Base-by-base conservation (phyloP, 2,888 invertebrate genomes). In the Zygothrica quintamaculata region DNA sequence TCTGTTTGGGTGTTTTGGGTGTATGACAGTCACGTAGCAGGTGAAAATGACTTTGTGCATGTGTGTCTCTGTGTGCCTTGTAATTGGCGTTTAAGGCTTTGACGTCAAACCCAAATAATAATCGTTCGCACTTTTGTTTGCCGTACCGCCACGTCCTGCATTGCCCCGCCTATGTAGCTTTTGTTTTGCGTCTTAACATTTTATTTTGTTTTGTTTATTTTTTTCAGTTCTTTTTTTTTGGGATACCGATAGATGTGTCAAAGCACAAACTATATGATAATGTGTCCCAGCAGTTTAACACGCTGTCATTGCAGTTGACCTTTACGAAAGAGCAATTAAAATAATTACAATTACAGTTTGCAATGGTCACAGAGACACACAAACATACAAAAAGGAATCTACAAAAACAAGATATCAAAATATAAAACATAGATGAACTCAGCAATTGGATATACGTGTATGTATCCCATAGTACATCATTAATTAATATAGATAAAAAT, bases 41-140 rank as follows among this genome's bases (percentile, higher is more conserved):
- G 52, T 68, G 53, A 67, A 64, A 65, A 65, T 65, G 62, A 59
- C 61, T 53, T 39, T 51, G 18, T 46, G 11, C 29, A 5, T 44
- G 25, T 29, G 13, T 61, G 44, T 61, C 33, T 61, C 50, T 72
- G 64, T 61, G 65, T 22, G 51, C 44, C 48, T 57, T 68, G 74
- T 86, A 84, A 86, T 86, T 84, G 84, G 77, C 76, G 80, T 84
- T 84, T 84, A 74, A 77, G 84, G 77, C 80, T 77, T 84, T 82
- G 86, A 84, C 82, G 82, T 84, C 82, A 84, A 86, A 86, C 84
- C 78, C 65, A 76, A 85, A 77, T 86, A 84, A 84, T 84, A 86
- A 86, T 86, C 84, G 76, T 80, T 84, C 74, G 77, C 86, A 82
- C 80, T 77, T 80, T 77, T 75, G 69, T 74, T 73, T 77, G 74